Evolutionary conservation across 1,140 invertebrate species (phyloP), one percentile per base, ranked within the genome.

Genomic region (Epicauta chinensis): DNA sequence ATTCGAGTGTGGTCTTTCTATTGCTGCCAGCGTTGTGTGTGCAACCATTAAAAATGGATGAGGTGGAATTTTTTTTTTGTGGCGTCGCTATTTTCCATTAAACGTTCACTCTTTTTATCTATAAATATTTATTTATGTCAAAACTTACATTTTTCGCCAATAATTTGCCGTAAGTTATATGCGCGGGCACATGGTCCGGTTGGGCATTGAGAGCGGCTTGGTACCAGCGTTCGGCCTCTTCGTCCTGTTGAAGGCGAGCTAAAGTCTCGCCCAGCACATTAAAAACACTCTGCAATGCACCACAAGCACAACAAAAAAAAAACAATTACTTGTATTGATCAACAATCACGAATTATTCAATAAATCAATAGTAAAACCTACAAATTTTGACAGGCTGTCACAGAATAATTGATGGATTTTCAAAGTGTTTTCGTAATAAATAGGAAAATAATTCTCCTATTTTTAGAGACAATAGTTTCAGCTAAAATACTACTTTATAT

Each of bases 141-240:
- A 50, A 34, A 79, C 84, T 83, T 79, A 94, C 92, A 81, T 91
- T 90, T 76, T 85, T 84, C 31, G 90, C 86, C 15, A 93, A 75
- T 42, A 95, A 82, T 72, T 93, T 92, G 34, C 91, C 93, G 66
- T 94, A 91, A 36, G 90, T 93, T 41, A 96, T 78, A 71, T 95
- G 89, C 30, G 91, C 89, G 11, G 88, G 89, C 45, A 91, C 82
- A 69, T 94, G 88, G 68, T 91, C 84, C 31, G 89, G 87, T 70
- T 92, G 89, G 32, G 81, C 77, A 42, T 81, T 78, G 16, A 94
- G 69, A 2, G 91, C 89, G 48, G 89, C 85, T 38, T 81, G 76
- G 70, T 91, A 91, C 81, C 87, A 91, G 45, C 81, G 74, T 64
- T 94, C 91, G 13, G 91, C 92, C 62, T 90, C 82, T 12, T 79